Conservation (phyloP, 2,797 vertebrate species). For the Spinibarbus caldwelli region DNA sequence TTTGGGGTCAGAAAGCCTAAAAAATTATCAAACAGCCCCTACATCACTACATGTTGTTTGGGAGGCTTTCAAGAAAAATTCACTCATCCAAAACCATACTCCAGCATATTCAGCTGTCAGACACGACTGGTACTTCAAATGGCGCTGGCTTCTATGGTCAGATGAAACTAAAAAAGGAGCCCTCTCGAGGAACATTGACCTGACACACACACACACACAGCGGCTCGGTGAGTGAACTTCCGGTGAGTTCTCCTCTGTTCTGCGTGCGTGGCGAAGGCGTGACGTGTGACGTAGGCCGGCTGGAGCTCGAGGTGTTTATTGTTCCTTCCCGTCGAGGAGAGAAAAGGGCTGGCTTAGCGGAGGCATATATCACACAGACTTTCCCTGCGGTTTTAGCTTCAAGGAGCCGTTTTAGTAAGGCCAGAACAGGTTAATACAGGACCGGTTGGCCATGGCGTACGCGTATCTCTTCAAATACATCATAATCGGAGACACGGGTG, state of each 20-base stretch:
- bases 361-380: conserved; percentile 59
- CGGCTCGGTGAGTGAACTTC: conserved; percentile 39
- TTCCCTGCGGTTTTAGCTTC: conserved; percentile 53
- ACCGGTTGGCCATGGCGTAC: conserved; percentile 90
- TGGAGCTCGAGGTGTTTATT: conserved; percentile 80
- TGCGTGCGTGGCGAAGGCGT: conserved; percentile 80
- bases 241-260: conserved; percentile 50
- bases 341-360: conserved; percentile 56
- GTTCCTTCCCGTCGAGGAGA: conserved; percentile 72
- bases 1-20: too few species aligned
- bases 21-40: too few species aligned
- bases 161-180: too few species aligned
- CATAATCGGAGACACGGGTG: conserved; percentile 98
- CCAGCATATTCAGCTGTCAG: too few species aligned
- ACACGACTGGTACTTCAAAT: too few species aligned
- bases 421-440: conserved; percentile 46
- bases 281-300: conserved; percentile 73
- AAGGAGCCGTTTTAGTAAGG: conserved; percentile 64
- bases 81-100: too few species aligned
- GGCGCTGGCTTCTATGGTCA: too few species aligned
- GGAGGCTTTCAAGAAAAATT: too few species aligned
- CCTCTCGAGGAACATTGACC: not conserved
- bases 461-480: conserved; percentile 99
- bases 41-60: too few species aligned
- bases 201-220: not conserved